Conservation (phyloP, 2,888 invertebrate species). For the Tryphoninae sp. region DNA sequence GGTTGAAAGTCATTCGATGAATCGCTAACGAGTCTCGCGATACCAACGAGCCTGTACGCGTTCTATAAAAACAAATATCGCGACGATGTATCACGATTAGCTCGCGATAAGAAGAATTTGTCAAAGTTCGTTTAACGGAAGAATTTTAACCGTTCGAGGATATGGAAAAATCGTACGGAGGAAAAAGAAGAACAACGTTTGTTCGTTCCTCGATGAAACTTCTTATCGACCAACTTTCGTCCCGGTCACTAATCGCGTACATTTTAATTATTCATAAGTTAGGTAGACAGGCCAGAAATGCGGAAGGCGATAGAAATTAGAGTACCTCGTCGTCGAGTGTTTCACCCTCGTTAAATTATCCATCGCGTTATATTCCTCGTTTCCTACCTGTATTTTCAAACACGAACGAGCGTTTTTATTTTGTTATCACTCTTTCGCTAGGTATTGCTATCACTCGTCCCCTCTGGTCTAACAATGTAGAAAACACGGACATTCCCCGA, state of each 20-base stretch:
- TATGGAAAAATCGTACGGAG: no score
- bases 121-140: background rate
- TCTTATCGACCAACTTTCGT: background rate
- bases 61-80: conserved; percentile 15
- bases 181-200: no score
- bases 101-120: conserved; percentile 23
- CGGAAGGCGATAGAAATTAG: conserved; percentile 20
- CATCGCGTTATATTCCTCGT: background rate
- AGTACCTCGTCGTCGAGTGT: conserved; percentile 2
- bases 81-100: conserved; percentile 2
- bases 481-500: background rate
- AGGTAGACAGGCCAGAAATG: background rate
- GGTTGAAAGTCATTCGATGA: conserved; percentile 47
- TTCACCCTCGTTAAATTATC: conserved; percentile 1
- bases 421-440: background rate
- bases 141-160: no score
- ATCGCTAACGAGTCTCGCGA: conserved; percentile 36
- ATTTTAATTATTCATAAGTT: conserved; percentile 38
- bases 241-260: conserved; percentile 6
- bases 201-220: no score
- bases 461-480: no score
- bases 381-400: background rate
- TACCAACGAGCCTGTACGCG: background rate
- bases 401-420: background rate
- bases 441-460: no score